phyloP scores from a whole-genome alignment of 2,797 vertebrate species.

The Crypturellus tataupa region DNA sequence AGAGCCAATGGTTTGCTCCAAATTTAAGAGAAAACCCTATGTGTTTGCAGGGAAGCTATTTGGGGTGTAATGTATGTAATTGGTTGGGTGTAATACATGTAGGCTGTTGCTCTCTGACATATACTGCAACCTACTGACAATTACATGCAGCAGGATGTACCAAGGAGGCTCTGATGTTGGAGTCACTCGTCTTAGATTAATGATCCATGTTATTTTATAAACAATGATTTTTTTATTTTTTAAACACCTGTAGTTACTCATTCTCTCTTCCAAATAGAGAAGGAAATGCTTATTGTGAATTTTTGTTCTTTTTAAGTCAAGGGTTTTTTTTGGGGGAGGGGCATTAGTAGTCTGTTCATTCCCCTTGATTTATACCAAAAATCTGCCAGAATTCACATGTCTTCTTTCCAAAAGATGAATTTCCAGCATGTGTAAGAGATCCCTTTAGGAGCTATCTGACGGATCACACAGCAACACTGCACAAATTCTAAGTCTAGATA shows the following conservation, averaged over 20 bases:
- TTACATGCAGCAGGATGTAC: neutral
- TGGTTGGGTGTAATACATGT: accelerated
- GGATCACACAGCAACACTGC: neutral
- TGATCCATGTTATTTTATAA: neutral
- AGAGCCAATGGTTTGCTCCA: accelerated
- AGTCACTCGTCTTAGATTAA: neutral
- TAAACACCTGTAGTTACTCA: neutral
- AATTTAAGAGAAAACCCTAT: neutral
- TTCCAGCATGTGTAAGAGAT: neutral
- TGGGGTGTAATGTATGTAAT: neutral
- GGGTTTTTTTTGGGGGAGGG: too few species aligned
- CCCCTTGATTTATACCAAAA: neutral
- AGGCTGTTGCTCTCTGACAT: neutral
- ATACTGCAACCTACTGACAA: neutral
- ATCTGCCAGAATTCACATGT: neutral
- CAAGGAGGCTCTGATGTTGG: neutral
- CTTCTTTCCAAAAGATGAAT: neutral
- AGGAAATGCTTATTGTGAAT: neutral
- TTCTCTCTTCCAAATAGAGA: neutral
- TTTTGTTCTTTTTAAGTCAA: neutral
- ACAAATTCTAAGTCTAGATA: neutral
- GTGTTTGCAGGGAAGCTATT: accelerated
- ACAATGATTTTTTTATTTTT: neutral
- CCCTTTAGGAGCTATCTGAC: neutral
- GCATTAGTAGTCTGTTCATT: neutral